These are phyloP conservation scores for Oxycera nigricornis DNA, from an alignment of 2,888 invertebrate genomes.

Conservation along the genomic window DNA sequence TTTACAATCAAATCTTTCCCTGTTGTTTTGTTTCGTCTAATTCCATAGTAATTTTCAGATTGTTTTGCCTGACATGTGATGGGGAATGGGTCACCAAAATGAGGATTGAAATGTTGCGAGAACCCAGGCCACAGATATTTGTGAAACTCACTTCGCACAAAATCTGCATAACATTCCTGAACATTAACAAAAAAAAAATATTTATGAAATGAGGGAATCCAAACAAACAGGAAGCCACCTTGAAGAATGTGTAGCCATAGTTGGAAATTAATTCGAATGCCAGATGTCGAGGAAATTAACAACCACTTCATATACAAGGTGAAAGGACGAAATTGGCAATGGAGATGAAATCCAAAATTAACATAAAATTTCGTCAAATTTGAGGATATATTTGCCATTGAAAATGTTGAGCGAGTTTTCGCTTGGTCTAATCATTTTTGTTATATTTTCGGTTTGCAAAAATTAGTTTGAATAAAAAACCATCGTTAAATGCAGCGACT, in stretches of 20 bases:
- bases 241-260: neutral
- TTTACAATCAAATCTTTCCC: neutral
- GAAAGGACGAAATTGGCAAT: too few relatives aligned
- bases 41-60: neutral
- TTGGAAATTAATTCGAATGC: neutral
- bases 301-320: neutral
- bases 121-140: too few relatives aligned
- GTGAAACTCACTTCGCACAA: too few relatives aligned
- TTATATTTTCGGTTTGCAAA: too few relatives aligned
- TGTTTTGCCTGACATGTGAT: neutral
- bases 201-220: neutral
- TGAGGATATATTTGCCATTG: too few relatives aligned
- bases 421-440: too few relatives aligned
- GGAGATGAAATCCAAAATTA: neutral
- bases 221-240: neutral
- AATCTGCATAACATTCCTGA: too few relatives aligned
- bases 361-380: neutral
- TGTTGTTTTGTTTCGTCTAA: neutral
- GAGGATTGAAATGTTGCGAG: neutral
- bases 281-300: neutral
- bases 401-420: too few relatives aligned
- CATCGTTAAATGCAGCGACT: too few relatives aligned
- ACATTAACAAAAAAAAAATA: neutral
- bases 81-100: neutral
- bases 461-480: too few relatives aligned